These are phyloP conservation scores for Lepidotrigona ventralis DNA, from an alignment of 1,140 invertebrate genomes.

Conservation along the genomic window DNA sequence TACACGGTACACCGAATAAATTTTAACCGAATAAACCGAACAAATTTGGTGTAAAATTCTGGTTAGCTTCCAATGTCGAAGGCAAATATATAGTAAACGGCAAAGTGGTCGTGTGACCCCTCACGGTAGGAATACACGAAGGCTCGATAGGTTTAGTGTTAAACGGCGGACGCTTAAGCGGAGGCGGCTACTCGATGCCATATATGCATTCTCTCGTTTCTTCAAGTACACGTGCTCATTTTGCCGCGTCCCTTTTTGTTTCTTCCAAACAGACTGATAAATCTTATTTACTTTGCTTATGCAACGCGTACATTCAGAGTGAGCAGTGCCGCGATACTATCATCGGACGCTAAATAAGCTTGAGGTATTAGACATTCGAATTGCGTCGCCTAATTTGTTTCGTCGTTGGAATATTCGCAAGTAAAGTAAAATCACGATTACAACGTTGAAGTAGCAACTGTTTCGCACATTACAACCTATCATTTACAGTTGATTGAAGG, in stretches of 20 bases:
- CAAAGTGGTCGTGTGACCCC: too few relatives aligned
- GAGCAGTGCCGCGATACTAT: background rate
- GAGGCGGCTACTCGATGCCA: too few relatives aligned
- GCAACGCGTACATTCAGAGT: background rate
- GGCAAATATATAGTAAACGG: too few relatives aligned
- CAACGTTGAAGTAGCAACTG: background rate
- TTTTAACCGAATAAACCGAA: too few relatives aligned
- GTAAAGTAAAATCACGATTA: background rate
- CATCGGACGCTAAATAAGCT: background rate
- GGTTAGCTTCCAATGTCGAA: too few relatives aligned
- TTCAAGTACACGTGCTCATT: background rate
- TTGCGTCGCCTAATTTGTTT: background rate
- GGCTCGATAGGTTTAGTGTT: too few relatives aligned
- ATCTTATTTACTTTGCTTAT: conserved; percentile 11
- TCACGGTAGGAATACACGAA: too few relatives aligned
- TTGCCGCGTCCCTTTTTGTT: too few relatives aligned
- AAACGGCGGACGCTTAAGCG: too few relatives aligned
- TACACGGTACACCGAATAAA: too few relatives aligned
- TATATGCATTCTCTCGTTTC: background rate
- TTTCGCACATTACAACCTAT: background rate
- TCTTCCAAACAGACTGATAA: background rate
- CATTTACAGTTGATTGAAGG: background rate
- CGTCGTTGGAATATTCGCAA: background rate
- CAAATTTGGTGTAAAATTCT: too few relatives aligned
- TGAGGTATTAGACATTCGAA: background rate